Evolutionary conservation across 2,888 invertebrate species (phyloP), one percentile per base, ranked within the genome.

Genomic region (Synanthedon andrenaeformis): DNA sequence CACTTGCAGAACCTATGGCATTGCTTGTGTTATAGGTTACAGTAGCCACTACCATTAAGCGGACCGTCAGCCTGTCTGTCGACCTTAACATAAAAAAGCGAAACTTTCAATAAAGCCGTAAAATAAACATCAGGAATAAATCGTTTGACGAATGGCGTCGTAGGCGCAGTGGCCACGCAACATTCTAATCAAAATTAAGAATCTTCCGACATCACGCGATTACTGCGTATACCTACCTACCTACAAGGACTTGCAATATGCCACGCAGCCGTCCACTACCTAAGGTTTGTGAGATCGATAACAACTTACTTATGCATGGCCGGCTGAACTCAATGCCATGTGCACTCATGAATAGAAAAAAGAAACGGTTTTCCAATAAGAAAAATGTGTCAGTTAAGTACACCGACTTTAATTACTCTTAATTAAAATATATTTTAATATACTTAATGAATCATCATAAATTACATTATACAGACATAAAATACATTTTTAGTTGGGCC

Each of bases 151-250:
- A 77, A 79, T 74, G 72, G 70, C 73, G 69, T 65, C 69, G 68
- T 67, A 64, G 68, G 65, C 66, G 63, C 51, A 42, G 67, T 59
- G 61, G 66, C 75, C 80, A 80, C 81, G 81, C 82, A 74, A 79
- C 71, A 61, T 60, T 66, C 70, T 79, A 79, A 82, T 83, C 83
- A 73, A 72, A 78, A 76, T 76, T 74, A 74, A 72, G 73, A 70
- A 79, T 82, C 81, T 82, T 65, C 63, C 62, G 61, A 63, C 69
- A 72, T 71, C 83, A 84, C 84, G 83, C 83, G 69, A 79, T 65
- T 62, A 62, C 57, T 63, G 62, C 67, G 19, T 57, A 35, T 35
- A 35, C 8, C 35, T 35, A 35, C 35, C 35, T 35, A 35, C 35
- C 35, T 35, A 69, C 66, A 64, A 67, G 62, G 59, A 62, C 61